A percentile compares a stretch with the other conserved stretches of the same genome.
Conservation (phyloP, 2,113 vertebrate genomes). For the Thalassoma bifasciatum region DNA sequence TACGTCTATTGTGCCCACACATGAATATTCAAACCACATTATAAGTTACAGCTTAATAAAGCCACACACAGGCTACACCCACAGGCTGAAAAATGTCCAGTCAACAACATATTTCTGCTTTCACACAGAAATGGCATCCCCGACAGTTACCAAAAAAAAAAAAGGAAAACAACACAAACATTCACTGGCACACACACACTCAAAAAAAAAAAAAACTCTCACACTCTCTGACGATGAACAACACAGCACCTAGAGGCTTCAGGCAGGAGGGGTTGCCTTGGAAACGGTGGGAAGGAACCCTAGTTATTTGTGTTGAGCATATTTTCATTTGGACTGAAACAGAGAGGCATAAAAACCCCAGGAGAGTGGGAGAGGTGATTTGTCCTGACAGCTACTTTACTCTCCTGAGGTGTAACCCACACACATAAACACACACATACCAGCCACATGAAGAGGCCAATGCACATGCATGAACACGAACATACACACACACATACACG, state of each 20-base stretch:
- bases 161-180: neutral
- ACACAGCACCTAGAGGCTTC: constrained; percentile 67
- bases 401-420: constrained; percentile 72
- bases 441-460: constrained; percentile 37
- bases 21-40: neutral
- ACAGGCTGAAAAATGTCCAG: constrained; percentile 35
- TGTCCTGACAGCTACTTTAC: constrained; percentile 79
- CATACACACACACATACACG: constrained; percentile 19
- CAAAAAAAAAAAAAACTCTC: constrained; percentile 42
- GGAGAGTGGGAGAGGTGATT: constrained; percentile 75
- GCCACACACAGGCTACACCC: neutral
- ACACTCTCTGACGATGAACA: constrained; percentile 57
- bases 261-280: constrained; percentile 81
- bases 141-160: constrained; percentile 40
- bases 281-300: constrained; percentile 81
- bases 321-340: constrained; percentile 81
- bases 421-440: constrained; percentile 36
- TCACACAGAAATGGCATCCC: constrained; percentile 59
- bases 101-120: constrained; percentile 53
- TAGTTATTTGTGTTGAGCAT: constrained; percentile 81
- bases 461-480: constrained; percentile 38
- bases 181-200: constrained; percentile 9
- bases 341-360: constrained; percentile 73
- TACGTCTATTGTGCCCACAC: neutral
- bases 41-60: neutral